phyloP scores from a whole-genome alignment of 2,888 invertebrate species.

The Pimpla rufipes region DNA sequence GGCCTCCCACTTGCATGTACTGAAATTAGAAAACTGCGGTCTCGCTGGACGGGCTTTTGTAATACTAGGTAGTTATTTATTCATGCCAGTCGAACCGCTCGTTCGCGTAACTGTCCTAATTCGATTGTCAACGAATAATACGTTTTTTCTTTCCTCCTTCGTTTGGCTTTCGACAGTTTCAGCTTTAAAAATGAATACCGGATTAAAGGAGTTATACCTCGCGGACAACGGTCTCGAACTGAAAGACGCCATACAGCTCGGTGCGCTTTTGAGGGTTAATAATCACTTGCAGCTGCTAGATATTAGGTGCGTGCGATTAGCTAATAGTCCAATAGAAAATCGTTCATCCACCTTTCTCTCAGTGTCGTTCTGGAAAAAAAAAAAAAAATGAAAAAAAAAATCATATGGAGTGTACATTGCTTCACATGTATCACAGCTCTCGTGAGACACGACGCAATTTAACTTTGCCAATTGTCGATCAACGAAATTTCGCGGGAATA shows the following conservation, averaged over 20 bases:
- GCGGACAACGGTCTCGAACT: slow-evolving; percentile 92
- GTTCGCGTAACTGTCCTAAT: neutral
- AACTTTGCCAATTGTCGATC: slow-evolving; percentile 15
- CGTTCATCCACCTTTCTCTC: slow-evolving; percentile 46
- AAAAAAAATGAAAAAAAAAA: neutral
- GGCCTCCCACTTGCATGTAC: slow-evolving; percentile 90
- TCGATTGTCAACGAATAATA: slow-evolving; percentile 12
- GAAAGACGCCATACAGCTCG: slow-evolving; percentile 92
- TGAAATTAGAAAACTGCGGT: slow-evolving; percentile 92
- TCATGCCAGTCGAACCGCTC: neutral
- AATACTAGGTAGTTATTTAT: slow-evolving; percentile 88
- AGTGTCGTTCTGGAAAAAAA: neutral
- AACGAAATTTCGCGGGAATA: slow-evolving; percentile 27
- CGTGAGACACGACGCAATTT: slow-evolving; percentile 19
- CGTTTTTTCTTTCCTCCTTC: slow-evolving; percentile 52
- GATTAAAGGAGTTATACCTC: slow-evolving; percentile 92
- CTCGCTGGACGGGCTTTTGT: slow-evolving; percentile 91
- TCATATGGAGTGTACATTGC: slow-evolving; percentile 37
- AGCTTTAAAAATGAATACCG: slow-evolving; percentile 92
- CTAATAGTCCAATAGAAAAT: slow-evolving; percentile 85
- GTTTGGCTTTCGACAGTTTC: slow-evolving; percentile 87
- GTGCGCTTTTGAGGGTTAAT: slow-evolving; percentile 91
- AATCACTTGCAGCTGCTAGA: slow-evolving; percentile 92
- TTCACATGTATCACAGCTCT: slow-evolving; percentile 15
- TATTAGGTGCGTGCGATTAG: slow-evolving; percentile 88